Evolutionary conservation across 1,140 invertebrate genomes (phyloP).

Genomic region (Drosophila bipectinata): DNA sequence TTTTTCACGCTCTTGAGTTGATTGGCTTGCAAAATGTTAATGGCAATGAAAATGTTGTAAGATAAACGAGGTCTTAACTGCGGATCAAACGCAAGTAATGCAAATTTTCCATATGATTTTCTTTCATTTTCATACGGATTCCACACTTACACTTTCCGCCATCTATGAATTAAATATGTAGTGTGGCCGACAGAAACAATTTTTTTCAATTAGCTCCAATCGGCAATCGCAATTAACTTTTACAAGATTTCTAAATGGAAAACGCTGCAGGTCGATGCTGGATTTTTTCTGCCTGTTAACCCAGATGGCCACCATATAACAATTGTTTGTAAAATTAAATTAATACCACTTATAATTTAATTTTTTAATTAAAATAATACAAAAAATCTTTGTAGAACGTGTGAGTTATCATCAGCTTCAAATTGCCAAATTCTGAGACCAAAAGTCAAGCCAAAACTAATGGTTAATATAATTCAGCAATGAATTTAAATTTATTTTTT

Average conservation of each 20-base stretch:
- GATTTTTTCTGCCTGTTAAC: conserved; percentile 42
- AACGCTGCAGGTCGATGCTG: conserved; percentile 23
- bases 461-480: conserved; percentile 1
- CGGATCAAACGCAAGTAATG: conserved; percentile 19
- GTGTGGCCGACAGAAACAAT: conserved; percentile 37
- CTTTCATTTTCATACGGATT: conserved; percentile 8
- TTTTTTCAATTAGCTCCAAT: conserved; percentile 68
- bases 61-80: conserved; percentile 15
- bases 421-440: not conserved
- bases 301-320: conserved; percentile 46
- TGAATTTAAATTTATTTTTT: not conserved
- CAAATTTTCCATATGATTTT: conserved; percentile 16
- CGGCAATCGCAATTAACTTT: conserved; percentile 69
- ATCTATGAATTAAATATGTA: conserved; percentile 19
- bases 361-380: not conserved
- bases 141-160: conserved; percentile 64
- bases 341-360: not conserved
- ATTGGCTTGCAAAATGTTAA: conserved; percentile 67
- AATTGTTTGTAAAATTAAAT: conserved; percentile 45
- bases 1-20: conserved; percentile 75
- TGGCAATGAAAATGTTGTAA: conserved; percentile 68
- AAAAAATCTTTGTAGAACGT: not conserved
- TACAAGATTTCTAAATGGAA: conserved; percentile 73
- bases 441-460: not conserved
- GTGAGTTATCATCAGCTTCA: not conserved